Evolutionary conservation across 2,797 vertebrate species (phyloP), one percentile per base, ranked within the genome.

Genomic region (Champsocephalus gunnari): DNA sequence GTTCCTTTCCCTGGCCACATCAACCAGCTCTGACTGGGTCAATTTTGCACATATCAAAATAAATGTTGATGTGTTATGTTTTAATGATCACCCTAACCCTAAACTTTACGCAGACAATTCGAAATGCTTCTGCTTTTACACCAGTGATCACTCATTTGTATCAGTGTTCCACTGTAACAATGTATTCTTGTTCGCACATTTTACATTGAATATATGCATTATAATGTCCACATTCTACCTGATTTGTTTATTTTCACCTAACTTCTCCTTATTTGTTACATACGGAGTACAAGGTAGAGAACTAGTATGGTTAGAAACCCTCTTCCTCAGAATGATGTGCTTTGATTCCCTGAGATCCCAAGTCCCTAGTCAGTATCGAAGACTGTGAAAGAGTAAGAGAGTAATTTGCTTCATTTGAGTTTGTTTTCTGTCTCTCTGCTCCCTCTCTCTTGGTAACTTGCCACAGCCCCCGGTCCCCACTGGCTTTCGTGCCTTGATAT

Each of bases 401-500:
- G 61, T 86, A 50, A 75, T 76, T 89, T 79, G 49, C 74, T 50
- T 43, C 67, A 54, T 89, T 84, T 48, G 76, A 66, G 80, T 88
- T 61, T 89, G 92, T 94, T 94, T 94, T 81, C 88, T 51, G 43
- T 80, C 53, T 51, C 60, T 68, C 53, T 28, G 63, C 59, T 59
- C 60, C 9, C 6, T 88, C 82, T 83, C 81, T 77, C 77, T 90
- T 84, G 84, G 86, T 88, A 88, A 86, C 85, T 87, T 87, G 80
- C 85, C 81, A 75, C 80, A 82, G 74, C 71, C 77, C 77, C 58
- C 12, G 45, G 84, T 92, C 90, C 88, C 92, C 79, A 65, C 88
- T 80, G 89, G 77, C 75, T 88, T 88, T 74, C 56, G 12, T 86
- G 85, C 84, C 84, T 90, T 88, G 83, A 86, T 89, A 83, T 87